Percentiles rank a stretch among this genome's conserved stretches.
Evolutionary conservation across 2,888 invertebrate genomes (phyloP).

Genomic region (Phlogophora meticulosa): DNA sequence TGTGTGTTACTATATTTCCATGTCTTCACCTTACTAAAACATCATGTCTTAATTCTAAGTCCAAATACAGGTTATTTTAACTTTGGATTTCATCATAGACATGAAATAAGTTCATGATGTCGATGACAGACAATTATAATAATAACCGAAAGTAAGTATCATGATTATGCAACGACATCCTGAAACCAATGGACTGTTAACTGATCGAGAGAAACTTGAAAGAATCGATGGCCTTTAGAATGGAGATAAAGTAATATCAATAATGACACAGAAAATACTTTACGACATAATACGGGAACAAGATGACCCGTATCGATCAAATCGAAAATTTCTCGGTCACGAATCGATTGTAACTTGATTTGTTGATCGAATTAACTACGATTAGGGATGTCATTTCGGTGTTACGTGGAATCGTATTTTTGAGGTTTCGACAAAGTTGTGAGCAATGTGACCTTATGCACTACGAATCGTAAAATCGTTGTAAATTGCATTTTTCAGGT

Average conservation of each 20-base stretch:
- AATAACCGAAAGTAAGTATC: conserved; percentile 19
- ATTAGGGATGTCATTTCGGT: conserved; percentile 43
- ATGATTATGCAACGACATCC: conserved; percentile 19
- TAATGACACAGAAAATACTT: conserved; percentile 41
- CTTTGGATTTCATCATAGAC: not conserved
- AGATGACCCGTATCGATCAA: conserved; percentile 72
- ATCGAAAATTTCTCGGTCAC: conserved; percentile 73
- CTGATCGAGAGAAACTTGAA: conserved; percentile 18
- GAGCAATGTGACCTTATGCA: conserved; percentile 34
- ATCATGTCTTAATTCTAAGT: no score
- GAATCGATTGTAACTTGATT: conserved; percentile 66
- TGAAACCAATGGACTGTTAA: conserved; percentile 18
- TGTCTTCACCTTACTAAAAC: no score
- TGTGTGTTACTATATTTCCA: no score
- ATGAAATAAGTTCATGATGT: not conserved
- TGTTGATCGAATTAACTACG: conserved; percentile 59
- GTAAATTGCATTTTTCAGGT: conserved; percentile 1
- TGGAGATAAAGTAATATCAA: conserved; percentile 44
- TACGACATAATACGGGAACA: conserved; percentile 42
- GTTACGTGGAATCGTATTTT: conserved; percentile 29
- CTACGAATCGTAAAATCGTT: conserved; percentile 16
- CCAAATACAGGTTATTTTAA: not conserved
- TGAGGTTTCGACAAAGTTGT: conserved; percentile 40
- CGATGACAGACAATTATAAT: conserved; percentile 5
- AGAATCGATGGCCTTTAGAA: conserved; percentile 55